These are phyloP conservation scores for Drosophila seclusa DNA, from an alignment of 2,888 invertebrate species.

Conservation along the genomic window DNA sequence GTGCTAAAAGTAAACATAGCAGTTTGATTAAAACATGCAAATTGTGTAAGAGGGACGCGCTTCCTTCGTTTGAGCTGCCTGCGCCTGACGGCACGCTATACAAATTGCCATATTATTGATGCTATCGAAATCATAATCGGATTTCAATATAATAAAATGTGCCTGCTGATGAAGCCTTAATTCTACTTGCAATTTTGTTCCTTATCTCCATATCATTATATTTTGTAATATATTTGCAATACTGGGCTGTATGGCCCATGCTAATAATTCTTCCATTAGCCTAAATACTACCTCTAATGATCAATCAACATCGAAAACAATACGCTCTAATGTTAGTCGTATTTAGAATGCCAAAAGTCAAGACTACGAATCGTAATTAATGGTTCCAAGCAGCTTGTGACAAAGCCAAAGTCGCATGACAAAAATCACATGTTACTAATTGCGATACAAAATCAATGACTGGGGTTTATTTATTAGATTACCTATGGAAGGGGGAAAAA, in stretches of 20 bases:
- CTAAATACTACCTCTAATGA: conserved; percentile 4
- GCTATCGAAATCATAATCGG: conserved; percentile 3
- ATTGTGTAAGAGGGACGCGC: conserved; percentile 33
- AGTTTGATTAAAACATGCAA: conserved; percentile 75
- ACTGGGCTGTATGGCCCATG: neutral
- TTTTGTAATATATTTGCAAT: neutral
- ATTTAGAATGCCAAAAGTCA: conserved; percentile 17
- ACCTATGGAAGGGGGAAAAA: neutral
- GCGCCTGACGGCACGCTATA: conserved; percentile 23
- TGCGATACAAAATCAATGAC: conserved; percentile 24
- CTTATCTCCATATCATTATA: neutral
- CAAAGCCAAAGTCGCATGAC: conserved; percentile 8
- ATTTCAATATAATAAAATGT: conserved; percentile 13
- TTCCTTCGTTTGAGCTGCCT: neutral
- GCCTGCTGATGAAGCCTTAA: neutral
- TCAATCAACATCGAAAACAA: conserved; percentile 16
- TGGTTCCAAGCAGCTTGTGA: conserved; percentile 14
- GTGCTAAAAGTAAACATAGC: conserved; percentile 36
- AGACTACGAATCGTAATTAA: conserved; percentile 48
- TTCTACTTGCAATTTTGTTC: neutral
- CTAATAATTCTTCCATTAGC: conserved; percentile 7
- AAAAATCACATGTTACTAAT: conserved; percentile 47
- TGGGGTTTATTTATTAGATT: conserved; percentile 8
- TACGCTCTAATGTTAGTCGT: conserved; percentile 3
- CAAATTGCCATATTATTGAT: conserved; percentile 10